Base-by-base conservation (phyloP, 2,113 vertebrate genomes). In the Sterna hirundo region DNA sequence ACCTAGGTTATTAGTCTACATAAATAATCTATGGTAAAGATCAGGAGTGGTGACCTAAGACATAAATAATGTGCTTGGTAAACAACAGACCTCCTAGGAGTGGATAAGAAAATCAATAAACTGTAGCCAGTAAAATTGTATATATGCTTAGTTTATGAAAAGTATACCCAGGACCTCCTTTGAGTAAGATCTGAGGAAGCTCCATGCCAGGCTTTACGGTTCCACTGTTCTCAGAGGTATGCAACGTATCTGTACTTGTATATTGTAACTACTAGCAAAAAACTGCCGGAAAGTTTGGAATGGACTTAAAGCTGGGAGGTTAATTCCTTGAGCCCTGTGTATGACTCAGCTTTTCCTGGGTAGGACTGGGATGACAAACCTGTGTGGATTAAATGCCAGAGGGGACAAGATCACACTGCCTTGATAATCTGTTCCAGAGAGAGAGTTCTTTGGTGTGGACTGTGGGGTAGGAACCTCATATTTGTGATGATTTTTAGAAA, bases 51-150 rank as follows among this genome's bases (percentile, higher is more conserved):
- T 88, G 75, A 68, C 58, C 83, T 10, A 69, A 80, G 23, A 34
- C 29, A 47, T 76, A 85, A 92, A 79, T 83, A 88, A 76, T 19
- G 15, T 52, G 26, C 38, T 90, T 68, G 20, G 26, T 69, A 72
- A 90, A 71, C 65, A 49, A 20, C 49, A 61, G 75, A 68, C 66
- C 52, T 90, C 34, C 34, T 80, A 40, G 57, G 40, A 70, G 32
- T 23, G 74, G 36, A 15, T 83, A 76, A 71, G 54, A 86, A 83
- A 92, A 83, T 65, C 44, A 90, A 54, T 68, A 75, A 88, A 25
- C 23, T 86, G 4, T 69, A 46, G 46, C 62, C 11, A 8, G 21
- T 88, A 61, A 79, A 84, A 69, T 85, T 30, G 69, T 40, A 52
- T 32, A 36, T 55, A 40, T 55, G 19, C 20, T 82, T 87, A 85